These are phyloP conservation scores for Ectemnius lituratus DNA, from an alignment of 2,888 invertebrate genomes.

Conservation along the genomic window DNA sequence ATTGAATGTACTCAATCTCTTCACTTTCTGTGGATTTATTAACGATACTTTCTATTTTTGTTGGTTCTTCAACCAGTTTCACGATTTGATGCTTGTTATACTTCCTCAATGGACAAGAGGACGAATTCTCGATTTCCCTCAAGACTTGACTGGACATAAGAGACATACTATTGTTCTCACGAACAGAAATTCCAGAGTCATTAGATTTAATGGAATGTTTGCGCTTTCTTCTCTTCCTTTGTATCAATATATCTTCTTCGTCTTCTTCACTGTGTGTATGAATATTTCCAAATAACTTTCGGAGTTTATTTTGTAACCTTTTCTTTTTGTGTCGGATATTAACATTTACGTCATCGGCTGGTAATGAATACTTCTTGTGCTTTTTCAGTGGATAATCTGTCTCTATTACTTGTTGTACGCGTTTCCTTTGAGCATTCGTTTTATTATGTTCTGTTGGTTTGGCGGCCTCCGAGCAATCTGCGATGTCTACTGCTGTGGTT, in stretches of 20 bases:
- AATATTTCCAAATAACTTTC: neutral
- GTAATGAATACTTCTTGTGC: neutral
- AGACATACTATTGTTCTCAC: no score
- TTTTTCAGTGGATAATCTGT: neutral
- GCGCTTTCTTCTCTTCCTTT: slow-evolving; percentile 20
- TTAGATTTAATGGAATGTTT: slow-evolving; percentile 27
- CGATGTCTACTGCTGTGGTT: slow-evolving; percentile 19
- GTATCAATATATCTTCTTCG: slow-evolving; percentile 30
- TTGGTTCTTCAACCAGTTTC: no score
- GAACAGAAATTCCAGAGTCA: neutral
- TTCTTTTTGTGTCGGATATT: neutral
- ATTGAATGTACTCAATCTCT: no score
- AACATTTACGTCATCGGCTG: neutral
- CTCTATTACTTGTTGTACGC: neutral
- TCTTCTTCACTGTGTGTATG: slow-evolving; percentile 40
- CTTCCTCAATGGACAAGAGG: no score
- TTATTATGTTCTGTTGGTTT: neutral
- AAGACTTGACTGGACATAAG: no score
- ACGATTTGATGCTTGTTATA: no score
- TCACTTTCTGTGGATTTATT: no score
- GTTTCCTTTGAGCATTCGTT: neutral
- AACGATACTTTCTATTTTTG: no score
- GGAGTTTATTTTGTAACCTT: neutral
- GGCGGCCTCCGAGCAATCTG: neutral
- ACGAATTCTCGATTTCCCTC: no score